Percentiles rank a stretch among this genome's conserved stretches.
Evolutionary conservation across 2,113 vertebrate genomes (phyloP).

Genomic region (Clinocottus analis): DNA sequence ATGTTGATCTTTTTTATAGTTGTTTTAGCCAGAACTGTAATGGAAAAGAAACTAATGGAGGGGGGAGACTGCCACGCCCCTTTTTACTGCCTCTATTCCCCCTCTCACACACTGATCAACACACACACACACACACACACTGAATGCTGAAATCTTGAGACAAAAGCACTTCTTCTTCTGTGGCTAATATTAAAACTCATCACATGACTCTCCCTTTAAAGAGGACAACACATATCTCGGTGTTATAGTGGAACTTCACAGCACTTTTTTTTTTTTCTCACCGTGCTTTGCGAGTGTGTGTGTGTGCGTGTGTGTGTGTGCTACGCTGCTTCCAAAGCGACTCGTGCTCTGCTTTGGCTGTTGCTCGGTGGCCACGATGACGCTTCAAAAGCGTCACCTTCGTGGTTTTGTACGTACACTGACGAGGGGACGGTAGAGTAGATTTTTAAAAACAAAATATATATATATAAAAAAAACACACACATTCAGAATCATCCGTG

Average conservation of each 20-base stretch:
- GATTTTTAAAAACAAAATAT: neutral
- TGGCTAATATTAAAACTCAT: slow-evolving; percentile 36
- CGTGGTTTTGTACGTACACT: neutral
- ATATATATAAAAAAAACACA: neutral
- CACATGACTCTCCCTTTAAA: slow-evolving; percentile 66
- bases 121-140: slow-evolving; percentile 24
- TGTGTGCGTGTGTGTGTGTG: slow-evolving; percentile 63
- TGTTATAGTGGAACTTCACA: slow-evolving; percentile 54
- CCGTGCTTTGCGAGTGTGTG: slow-evolving; percentile 65
- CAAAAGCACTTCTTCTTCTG: slow-evolving; percentile 11
- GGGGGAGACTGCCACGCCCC: slow-evolving; percentile 19
- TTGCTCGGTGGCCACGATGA: too few species aligned
- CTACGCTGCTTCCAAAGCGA: slow-evolving; percentile 45
- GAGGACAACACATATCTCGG: slow-evolving; percentile 50
- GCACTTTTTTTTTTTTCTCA: slow-evolving; percentile 61
- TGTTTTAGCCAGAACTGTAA: slow-evolving; percentile 56
- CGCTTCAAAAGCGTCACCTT: neutral
- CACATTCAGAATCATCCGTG: slow-evolving; percentile 23
- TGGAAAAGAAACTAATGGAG: slow-evolving; percentile 35
- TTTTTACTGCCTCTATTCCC: slow-evolving; percentile 20
- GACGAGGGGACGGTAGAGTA: slow-evolving; percentile 2
- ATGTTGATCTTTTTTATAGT: slow-evolving; percentile 69
- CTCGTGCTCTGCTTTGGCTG: slow-evolving; percentile 32
- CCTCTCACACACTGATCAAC: slow-evolving; percentile 18
- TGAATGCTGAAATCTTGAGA: neutral